Conservation (phyloP, 2,888 invertebrate genomes). For the Phalangium opilio region DNA sequence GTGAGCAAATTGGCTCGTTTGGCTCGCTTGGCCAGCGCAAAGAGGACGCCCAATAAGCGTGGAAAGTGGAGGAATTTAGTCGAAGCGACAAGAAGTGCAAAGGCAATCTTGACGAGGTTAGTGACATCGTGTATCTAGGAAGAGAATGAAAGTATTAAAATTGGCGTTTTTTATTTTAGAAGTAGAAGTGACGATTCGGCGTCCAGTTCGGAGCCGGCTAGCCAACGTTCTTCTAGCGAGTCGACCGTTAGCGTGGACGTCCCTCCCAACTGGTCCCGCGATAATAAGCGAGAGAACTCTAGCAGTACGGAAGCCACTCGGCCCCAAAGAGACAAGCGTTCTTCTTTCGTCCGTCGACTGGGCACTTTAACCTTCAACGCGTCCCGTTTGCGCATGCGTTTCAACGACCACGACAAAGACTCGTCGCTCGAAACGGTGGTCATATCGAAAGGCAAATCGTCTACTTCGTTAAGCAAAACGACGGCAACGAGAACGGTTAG, state of each 20-base stretch:
- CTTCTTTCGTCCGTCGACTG: conserved; percentile 10
- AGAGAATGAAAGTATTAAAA: no score
- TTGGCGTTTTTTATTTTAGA: not conserved
- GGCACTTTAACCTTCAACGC: conserved; percentile 14
- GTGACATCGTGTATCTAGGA: no score
- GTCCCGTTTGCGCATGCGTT: conserved; percentile 11
- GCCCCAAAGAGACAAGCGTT: not conserved
- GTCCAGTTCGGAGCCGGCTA: conserved; percentile 11
- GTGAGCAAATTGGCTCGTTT: conserved; percentile 25
- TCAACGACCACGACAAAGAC: conserved; percentile 5
- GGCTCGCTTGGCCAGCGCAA: conserved; percentile 26
- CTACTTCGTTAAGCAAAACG: not conserved
- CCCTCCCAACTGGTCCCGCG: not conserved
- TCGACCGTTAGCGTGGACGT: conserved; percentile 4
- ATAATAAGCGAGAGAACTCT: not conserved
- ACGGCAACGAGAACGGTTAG: not conserved
- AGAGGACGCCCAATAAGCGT: conserved; percentile 16
- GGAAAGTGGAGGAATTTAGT: conserved; percentile 18
- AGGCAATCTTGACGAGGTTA: conserved; percentile 10
- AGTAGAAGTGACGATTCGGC: conserved; percentile 15
- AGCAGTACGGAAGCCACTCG: not conserved
- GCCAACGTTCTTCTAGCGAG: conserved; percentile 9
- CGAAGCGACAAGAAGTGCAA: conserved; percentile 18
- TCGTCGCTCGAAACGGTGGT: not conserved
- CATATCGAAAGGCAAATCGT: not conserved